Evolutionary conservation across 1,140 invertebrate genomes (phyloP), one percentile per base, ranked within the genome.

Genomic region (Anastatus disparis): DNA sequence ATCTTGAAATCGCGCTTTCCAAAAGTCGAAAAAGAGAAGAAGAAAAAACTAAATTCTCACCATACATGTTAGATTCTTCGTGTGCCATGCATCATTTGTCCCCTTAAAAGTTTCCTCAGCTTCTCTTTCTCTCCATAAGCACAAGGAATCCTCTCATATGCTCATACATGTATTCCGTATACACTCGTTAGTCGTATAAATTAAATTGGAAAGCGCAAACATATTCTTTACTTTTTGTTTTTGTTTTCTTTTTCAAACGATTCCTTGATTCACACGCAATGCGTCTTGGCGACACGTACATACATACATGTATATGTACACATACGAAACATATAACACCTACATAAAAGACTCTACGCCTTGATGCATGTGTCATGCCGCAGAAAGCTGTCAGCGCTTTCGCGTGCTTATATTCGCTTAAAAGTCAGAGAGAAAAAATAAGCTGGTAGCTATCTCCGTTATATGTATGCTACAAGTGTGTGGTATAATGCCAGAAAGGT

Each of bases 151-250:
- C 10, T 10, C 44, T 9, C 29, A 15, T 26, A 15, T 24, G 13
- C 29, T 3, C 27, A 6, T 24, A 50, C 13, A 50, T 6, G 8
- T 3, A 44, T 70, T 73, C 50, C n/a, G n/a, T n/a, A n/a, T n/a
- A 70, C 68, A 76, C 77, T 79, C 75, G 76, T 79, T 77, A 79
- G 70, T 73, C 73, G 77, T 76, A 79, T 82, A 81, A 79, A 81
- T 81, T 80, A 77, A 81, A 81, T 80, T 77, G 80, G 74, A 77
- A 77, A 79, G 68, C 44, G 73, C 44, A 48, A 70, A 79, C 63
- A n/a, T n/a, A n/a, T n/a, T n/a, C n/a, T n/a, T n/a, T n/a, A n/a
- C n/a, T n/a, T n/a, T n/a, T n/a, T n/a, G n/a, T n/a, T n/a, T n/a
- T n/a, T n/a, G n/a, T n/a, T n/a, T n/a, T n/a, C n/a, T n/a, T n/a